Evolutionary conservation across 2,888 invertebrate genomes (phyloP).

Genomic region (Drosophila lutescens): DNA sequence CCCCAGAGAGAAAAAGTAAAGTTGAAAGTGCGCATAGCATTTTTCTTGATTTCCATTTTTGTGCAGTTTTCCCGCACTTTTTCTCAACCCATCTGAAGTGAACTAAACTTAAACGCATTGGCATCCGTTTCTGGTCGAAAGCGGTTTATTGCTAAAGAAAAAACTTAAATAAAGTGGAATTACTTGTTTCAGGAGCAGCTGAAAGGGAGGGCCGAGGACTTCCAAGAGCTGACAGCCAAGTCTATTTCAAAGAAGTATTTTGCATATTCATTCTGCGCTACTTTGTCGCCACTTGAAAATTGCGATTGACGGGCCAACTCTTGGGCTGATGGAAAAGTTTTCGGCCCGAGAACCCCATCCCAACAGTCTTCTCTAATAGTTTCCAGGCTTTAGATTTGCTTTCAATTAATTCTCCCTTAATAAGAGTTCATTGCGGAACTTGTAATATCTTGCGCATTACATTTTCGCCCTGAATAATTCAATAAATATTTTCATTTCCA

Average conservation of each 20-base stretch:
- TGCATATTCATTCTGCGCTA: slow-evolving; percentile 74
- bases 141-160: slow-evolving; percentile 51
- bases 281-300: slow-evolving; percentile 67
- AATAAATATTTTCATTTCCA: slow-evolving; percentile 66
- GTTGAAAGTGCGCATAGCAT: slow-evolving; percentile 39
- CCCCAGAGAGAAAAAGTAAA: slow-evolving; percentile 23
- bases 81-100: slow-evolving; percentile 10
- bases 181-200: slow-evolving; percentile 45
- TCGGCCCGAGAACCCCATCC: slow-evolving; percentile 3
- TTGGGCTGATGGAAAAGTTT: slow-evolving; percentile 38
- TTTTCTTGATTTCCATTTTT: slow-evolving; percentile 50
- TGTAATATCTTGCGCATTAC: slow-evolving; percentile 41
- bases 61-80: slow-evolving; percentile 14
- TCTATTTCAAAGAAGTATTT: slow-evolving; percentile 44
- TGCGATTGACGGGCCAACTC: slow-evolving; percentile 38
- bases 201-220: slow-evolving; percentile 4
- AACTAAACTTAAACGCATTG: slow-evolving; percentile 43
- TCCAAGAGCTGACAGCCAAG: slow-evolving; percentile 45
- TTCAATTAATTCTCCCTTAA: slow-evolving; percentile 25
- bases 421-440: slow-evolving; percentile 36
- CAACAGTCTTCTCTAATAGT: slow-evolving; percentile 7
- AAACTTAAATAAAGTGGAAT: slow-evolving; percentile 70
- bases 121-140: slow-evolving; percentile 44
- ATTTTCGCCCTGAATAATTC: slow-evolving; percentile 68
- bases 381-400: slow-evolving; percentile 13